phyloP scores from a whole-genome alignment of 2,113 vertebrate genomes.

The Xiphophorus maculatus region DNA sequence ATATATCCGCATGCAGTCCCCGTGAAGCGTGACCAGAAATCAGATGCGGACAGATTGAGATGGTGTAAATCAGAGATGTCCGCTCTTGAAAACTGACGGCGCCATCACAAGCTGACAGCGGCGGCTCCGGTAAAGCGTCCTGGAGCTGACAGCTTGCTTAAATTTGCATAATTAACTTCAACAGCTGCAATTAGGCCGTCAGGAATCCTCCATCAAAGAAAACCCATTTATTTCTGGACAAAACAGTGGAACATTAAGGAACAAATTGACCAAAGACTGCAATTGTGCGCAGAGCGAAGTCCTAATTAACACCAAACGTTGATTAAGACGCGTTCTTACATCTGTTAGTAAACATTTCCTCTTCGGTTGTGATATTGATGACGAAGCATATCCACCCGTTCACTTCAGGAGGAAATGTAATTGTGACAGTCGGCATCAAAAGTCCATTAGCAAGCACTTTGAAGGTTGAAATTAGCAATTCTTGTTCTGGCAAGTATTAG shows the following conservation, averaged over 20 bases:
- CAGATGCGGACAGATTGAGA: constrained; percentile 27
- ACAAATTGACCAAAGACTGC: background rate
- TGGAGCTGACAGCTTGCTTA: constrained; percentile 61
- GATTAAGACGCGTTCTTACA: constrained; percentile 3
- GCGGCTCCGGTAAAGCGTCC: constrained; percentile 37
- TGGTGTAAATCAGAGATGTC: constrained; percentile 28
- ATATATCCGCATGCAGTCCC: constrained; percentile 10
- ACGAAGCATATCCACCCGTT: background rate
- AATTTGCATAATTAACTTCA: constrained; percentile 67
- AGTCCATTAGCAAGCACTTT: background rate
- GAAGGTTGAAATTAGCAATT: background rate
- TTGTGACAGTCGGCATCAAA: background rate
- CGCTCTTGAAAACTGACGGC: constrained; percentile 47
- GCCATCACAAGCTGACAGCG: constrained; percentile 53
- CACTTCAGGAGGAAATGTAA: background rate
- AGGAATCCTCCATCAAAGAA: constrained; percentile 49
- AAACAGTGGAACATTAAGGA: constrained; percentile 27
- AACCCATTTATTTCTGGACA: constrained; percentile 44
- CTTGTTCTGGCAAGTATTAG: background rate
- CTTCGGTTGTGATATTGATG: background rate
- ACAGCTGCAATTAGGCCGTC: constrained; percentile 65
- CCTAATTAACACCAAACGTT: constrained; percentile 12
- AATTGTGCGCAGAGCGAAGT: constrained; percentile 18
- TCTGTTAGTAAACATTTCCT: constrained; percentile 14
- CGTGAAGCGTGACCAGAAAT: constrained; percentile 23